These are phyloP conservation scores for Empidonax alnorum DNA, from an alignment of 2,113 vertebrate genomes.

Conservation along the genomic window DNA sequence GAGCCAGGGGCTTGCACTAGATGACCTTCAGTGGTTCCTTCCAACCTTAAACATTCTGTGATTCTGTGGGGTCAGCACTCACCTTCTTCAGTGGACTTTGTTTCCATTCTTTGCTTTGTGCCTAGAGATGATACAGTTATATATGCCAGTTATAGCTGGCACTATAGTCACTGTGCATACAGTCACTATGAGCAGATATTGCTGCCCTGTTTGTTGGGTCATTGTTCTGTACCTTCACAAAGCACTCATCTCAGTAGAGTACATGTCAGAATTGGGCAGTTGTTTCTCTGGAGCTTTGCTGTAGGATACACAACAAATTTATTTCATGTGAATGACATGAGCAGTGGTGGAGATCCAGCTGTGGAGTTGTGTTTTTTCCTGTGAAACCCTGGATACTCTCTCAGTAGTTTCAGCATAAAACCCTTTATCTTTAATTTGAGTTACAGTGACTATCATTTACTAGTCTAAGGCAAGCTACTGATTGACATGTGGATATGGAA, in stretches of 20 bases:
- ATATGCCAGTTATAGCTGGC: background rate
- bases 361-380: background rate
- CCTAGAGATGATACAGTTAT: background rate
- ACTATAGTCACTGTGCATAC: background rate
- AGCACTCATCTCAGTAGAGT: background rate
- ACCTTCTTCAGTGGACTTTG: background rate
- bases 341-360: background rate
- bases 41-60: background rate
- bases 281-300: background rate
- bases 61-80: background rate
- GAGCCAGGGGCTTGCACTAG: background rate
- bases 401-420: conserved; percentile 10
- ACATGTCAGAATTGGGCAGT: background rate
- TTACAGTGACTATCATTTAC: conserved; percentile 45
- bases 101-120: background rate
- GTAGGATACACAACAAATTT: background rate
- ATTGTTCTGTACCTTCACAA: background rate
- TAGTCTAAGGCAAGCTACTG: conserved; percentile 54
- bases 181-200: background rate
- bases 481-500: conserved; percentile 64
- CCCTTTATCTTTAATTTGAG: conserved; percentile 36
- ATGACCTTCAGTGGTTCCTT: background rate
- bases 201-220: background rate
- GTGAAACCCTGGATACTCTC: background rate
- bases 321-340: background rate